A percentile compares a stretch with the other conserved stretches of the same genome.
phyloP scores from a whole-genome alignment of 2,888 invertebrate species.

The Halocaridina rubra region DNA sequence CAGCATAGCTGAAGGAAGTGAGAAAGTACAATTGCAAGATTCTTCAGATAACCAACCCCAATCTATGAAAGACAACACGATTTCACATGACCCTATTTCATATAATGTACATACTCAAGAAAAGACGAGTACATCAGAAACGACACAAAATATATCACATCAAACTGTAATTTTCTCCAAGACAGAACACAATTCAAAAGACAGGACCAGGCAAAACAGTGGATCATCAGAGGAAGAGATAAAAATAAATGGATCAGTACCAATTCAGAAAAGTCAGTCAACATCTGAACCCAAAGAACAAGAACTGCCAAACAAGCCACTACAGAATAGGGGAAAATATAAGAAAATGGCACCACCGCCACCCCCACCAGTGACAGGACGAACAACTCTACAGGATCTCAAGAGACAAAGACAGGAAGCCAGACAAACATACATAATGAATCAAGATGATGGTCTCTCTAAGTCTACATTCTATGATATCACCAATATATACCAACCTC shows the following conservation, averaged over 20 bases:
- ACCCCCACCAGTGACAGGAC: too few relatives aligned
- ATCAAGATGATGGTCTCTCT: neutral
- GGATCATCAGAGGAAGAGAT: too few relatives aligned
- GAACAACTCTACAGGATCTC: constrained; percentile 27
- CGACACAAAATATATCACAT: neutral
- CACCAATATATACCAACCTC: constrained; percentile 1
- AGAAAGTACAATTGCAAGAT: neutral
- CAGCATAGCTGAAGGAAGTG: neutral
- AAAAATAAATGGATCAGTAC: too few relatives aligned
- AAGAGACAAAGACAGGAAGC: constrained; percentile 33
- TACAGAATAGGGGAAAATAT: too few relatives aligned
- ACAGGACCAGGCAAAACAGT: too few relatives aligned
- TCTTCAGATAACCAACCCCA: neutral
- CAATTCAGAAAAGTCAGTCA: too few relatives aligned
- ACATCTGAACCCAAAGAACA: too few relatives aligned
- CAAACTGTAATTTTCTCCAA: too few relatives aligned
- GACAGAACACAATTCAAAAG: too few relatives aligned
- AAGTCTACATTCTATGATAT: constrained; percentile 3
- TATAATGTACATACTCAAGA: neutral
- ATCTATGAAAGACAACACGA: neutral
- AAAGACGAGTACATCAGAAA: neutral
- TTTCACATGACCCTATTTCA: neutral
- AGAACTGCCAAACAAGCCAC: neutral
- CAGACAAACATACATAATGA: neutral
- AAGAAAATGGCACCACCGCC: constrained; percentile 28